phyloP scores from a whole-genome alignment of 2,888 invertebrate species.

The Xestia rhomboidea region DNA sequence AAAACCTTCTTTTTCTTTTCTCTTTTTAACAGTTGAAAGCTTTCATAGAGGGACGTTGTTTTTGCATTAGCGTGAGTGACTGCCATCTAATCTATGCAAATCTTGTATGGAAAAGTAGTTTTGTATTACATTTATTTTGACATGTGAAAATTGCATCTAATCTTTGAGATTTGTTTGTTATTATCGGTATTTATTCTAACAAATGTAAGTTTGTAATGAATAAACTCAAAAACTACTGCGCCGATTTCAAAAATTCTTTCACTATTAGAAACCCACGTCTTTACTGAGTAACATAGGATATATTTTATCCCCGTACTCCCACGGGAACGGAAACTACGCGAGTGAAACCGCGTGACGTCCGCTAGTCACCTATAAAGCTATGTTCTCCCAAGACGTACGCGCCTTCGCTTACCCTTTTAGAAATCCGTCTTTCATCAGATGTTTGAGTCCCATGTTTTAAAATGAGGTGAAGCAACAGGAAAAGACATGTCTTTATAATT shows the following conservation, averaged over 20 bases:
- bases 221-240: too few species aligned
- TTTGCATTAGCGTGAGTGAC: conserved; percentile 19
- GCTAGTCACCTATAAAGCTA: background rate
- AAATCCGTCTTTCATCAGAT: background rate
- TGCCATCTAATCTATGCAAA: background rate
- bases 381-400: background rate
- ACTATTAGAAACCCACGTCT: too few species aligned
- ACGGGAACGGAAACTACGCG: too few species aligned
- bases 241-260: too few species aligned
- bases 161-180: background rate
- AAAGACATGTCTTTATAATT: too few species aligned
- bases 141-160: background rate
- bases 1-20: conserved; percentile 10
- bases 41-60: background rate
- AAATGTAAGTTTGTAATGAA: too few species aligned
- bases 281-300: too few species aligned
- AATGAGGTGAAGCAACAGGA: background rate
- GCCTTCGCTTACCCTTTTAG: background rate
- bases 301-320: too few species aligned
- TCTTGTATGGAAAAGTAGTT: background rate
- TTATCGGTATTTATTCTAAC: background rate
- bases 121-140: background rate
- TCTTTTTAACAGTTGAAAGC: conserved; percentile 2
- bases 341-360: too few species aligned
- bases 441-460: background rate